Evolutionary conservation across 2,888 invertebrate genomes (phyloP).

Genomic region (Anthoptus insignis): DNA sequence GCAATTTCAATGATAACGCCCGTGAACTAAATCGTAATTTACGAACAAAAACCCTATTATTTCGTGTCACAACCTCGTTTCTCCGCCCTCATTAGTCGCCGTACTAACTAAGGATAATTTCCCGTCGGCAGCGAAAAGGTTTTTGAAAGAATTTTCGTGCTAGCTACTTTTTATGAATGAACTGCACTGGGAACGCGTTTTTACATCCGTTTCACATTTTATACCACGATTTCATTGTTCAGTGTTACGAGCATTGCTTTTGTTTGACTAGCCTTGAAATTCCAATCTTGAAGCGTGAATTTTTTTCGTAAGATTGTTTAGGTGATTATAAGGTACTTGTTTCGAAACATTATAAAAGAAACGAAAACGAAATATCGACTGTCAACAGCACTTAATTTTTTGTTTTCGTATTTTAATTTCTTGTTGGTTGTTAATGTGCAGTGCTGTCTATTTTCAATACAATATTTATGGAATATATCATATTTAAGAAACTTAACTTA

Average conservation of each 20-base stretch:
- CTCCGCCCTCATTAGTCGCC: constrained; percentile 27
- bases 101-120: constrained; percentile 25
- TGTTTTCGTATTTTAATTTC: background rate
- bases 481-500: too few relatives aligned
- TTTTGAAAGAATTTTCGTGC: constrained; percentile 22
- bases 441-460: too few relatives aligned
- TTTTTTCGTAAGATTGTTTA: constrained; percentile 7
- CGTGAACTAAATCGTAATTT: constrained; percentile 21
- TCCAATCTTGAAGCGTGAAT: constrained; percentile 9
- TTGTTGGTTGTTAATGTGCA: too few relatives aligned
- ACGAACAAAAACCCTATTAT: constrained; percentile 26
- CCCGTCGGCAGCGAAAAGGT: constrained; percentile 26
- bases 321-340: too few relatives aligned
- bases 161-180: constrained; percentile 24
- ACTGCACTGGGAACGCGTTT: constrained; percentile 18
- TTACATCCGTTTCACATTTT: constrained; percentile 23
- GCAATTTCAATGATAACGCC: background rate
- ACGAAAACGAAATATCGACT: too few relatives aligned
- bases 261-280: constrained; percentile 28
- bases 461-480: too few relatives aligned
- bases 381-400: too few relatives aligned
- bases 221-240: constrained; percentile 19
- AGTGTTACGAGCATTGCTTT: constrained; percentile 18
- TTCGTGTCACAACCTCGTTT: constrained; percentile 16
- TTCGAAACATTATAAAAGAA: too few relatives aligned